Evolutionary conservation across 2,797 vertebrate species (phyloP), one percentile per base, ranked within the genome.

Genomic region (Philypnodon macrostomus): DNA sequence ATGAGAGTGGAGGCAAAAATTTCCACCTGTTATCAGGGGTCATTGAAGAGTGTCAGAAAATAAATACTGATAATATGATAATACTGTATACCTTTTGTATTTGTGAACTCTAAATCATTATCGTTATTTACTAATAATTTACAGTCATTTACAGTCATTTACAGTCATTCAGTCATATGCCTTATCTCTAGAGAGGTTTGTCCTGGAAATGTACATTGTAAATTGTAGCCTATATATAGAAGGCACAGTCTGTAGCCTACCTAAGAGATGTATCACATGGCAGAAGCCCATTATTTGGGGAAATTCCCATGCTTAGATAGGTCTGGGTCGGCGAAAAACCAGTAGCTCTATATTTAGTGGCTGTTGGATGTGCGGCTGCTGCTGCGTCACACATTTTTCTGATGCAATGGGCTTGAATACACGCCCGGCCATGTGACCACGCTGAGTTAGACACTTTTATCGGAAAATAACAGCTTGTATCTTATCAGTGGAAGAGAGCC

Each of bases 261-360:
- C 7, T 56, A 19, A 60, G 23, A 58, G 53, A 46, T 51, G 12
- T 13, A 13, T 58, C 11, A 44, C 36, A 56, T 27, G 18, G 35
- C 2, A 46, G 18, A 0, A 4, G 4, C 9, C 12, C 4, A 21
- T 39, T 51, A 35, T 71, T 67, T 41, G 13, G 15, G 12, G 57
- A 75, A 21, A 18, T 64, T 66, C 79, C 69, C 68, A 47, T 53
- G 53, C 68, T 58, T 47, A 29, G 50, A 60, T 42, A 47, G 50
- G 40, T 77, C 46, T 7, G 38, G 42, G 38, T 47, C 29, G 63
- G 65, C 66, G 48, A 63, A 63, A n/a, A 72, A 74, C 61, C 64
- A 68, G 55, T 29, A 37, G 50, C 30, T 13, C 83, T 87, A 89
- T 85, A 83, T 88, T 88, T 87, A 82, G 82, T 42, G 2, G 12